phyloP scores from a whole-genome alignment of 2,888 invertebrate genomes.

The Lingula anatina region DNA sequence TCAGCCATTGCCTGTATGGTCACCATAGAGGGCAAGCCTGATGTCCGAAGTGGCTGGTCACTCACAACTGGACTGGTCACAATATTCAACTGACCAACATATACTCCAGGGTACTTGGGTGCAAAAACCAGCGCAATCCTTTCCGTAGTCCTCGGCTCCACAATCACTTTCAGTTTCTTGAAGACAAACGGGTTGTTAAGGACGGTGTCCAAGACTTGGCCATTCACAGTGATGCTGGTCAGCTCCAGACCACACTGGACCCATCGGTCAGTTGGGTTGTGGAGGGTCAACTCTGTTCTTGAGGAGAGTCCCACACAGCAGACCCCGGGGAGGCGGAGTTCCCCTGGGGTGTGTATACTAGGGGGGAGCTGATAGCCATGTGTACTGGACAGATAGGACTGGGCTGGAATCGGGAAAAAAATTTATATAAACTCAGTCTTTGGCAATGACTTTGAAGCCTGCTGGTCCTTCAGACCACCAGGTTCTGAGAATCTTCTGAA shows the following conservation, averaged over 20 bases:
- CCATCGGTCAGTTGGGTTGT: slow-evolving; percentile 30
- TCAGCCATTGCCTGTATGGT: slow-evolving; percentile 27
- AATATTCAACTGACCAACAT: slow-evolving; percentile 29
- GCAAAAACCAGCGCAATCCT: slow-evolving; percentile 35
- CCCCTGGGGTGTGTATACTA: slow-evolving; percentile 21
- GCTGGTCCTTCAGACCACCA: no score
- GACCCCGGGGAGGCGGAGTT: slow-evolving; percentile 24
- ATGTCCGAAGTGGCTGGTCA: slow-evolving; percentile 4
- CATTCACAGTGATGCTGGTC: slow-evolving; percentile 13
- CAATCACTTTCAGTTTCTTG: slow-evolving; percentile 24
- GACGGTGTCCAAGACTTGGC: slow-evolving; percentile 5
- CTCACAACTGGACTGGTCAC: slow-evolving; percentile 7
- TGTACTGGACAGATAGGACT: no score
- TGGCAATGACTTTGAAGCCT: no score
- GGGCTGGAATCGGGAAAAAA: no score
- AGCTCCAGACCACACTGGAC: slow-evolving; percentile 26
- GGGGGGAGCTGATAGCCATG: no score
- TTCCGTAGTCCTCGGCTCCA: slow-evolving; percentile 27
- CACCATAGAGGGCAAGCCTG: slow-evolving; percentile 18
- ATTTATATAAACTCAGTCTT: no score
- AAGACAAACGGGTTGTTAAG: slow-evolving; percentile 25
- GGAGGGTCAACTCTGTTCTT: slow-evolving; percentile 21
- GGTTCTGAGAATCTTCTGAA: no score
- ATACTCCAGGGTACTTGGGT: slow-evolving; percentile 30
- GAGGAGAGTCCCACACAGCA: slow-evolving; percentile 37